Percentiles rank a stretch among this genome's conserved stretches.
Conservation (phyloP, 2,797 vertebrate species). For the Loris lydekkerianus region DNA sequence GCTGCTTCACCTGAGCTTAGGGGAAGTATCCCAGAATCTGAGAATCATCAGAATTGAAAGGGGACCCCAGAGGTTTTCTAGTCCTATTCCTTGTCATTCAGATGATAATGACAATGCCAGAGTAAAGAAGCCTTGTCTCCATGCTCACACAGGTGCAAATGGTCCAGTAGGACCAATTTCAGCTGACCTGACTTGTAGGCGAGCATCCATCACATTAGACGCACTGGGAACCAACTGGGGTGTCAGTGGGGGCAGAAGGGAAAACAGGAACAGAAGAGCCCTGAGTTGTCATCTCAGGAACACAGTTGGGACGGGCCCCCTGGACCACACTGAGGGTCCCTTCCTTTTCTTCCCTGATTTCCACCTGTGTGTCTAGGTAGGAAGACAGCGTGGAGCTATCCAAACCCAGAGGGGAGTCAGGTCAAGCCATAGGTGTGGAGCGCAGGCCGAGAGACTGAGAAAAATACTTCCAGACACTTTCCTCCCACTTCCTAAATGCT, state of each 20-base stretch:
- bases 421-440: too few species aligned
- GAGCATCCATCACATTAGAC: not conserved
- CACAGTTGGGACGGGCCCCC: fast-evolving
- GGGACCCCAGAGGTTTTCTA: not conserved
- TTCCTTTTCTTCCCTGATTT: not conserved
- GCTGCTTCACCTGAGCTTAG: not conserved
- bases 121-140: not conserved
- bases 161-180: not conserved
- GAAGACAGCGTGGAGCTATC: not conserved
- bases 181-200: not conserved
- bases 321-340: not conserved
- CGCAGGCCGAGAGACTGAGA: not conserved
- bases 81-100: not conserved
- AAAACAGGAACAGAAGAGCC: not conserved
- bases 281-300: not conserved
- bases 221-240: fast-evolving
- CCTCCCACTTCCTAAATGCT: not conserved
- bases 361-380: not conserved
- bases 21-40: not conserved
- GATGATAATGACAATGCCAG: not conserved
- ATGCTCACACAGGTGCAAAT: not conserved
- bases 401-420: not conserved
- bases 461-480: not conserved
- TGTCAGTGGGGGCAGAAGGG: not conserved
- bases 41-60: not conserved